These are phyloP conservation scores for Alethe castanea DNA, from an alignment of 2,113 vertebrate species.

Conservation along the genomic window DNA sequence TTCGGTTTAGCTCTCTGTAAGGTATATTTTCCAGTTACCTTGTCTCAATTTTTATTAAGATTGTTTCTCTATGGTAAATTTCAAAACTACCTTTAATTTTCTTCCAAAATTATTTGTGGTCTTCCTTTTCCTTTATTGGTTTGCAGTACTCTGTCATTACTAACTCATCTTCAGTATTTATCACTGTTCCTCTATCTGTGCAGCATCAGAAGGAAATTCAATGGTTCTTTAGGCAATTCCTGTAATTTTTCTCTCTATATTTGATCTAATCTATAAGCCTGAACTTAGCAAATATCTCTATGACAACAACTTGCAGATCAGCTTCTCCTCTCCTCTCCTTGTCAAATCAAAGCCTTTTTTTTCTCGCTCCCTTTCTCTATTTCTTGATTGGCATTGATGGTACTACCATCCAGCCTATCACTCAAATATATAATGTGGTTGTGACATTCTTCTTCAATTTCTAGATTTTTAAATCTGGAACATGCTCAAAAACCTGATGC, in stretches of 20 bases:
- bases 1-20: neutral
- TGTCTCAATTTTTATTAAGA: neutral
- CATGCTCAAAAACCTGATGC: neutral
- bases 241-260: neutral
- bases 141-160: neutral
- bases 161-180: neutral
- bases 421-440: neutral
- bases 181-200: neutral
- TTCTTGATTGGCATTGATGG: slow-evolving; percentile 14
- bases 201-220: neutral
- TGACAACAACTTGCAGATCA: slow-evolving; percentile 27
- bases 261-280: neutral
- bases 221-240: neutral
- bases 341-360: neutral
- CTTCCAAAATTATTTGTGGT: neutral
- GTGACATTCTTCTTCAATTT: neutral
- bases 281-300: neutral
- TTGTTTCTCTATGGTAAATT: neutral
- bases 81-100: neutral
- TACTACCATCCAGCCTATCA: neutral
- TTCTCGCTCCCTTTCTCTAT: neutral
- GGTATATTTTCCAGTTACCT: neutral
- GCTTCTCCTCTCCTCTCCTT: neutral
- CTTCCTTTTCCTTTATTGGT: neutral
- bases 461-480: neutral